Base-by-base conservation (phyloP, 1,140 invertebrate genomes). In the Brachystomella parvula region DNA sequence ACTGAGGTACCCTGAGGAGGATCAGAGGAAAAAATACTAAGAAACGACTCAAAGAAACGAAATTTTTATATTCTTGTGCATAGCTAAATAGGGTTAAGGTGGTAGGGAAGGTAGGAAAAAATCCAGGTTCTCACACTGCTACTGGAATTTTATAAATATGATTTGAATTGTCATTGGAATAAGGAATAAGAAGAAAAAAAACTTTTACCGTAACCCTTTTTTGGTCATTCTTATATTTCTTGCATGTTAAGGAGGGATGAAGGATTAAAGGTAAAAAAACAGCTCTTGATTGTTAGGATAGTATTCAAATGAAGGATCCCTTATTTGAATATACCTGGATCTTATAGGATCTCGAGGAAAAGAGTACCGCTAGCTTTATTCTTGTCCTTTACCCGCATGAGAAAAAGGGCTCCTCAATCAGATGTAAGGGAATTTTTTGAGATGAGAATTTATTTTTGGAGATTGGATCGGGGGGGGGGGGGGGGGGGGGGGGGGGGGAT, bases 271-370 rank as follows among this genome's bases (percentile, higher is more conserved):
- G 49, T 53, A 53, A 15, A 53, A 53, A 66, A 61, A 66, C 44
- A 66, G 53, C 31, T 30, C 31, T 30, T 60, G 57, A 49, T 39
- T 58, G 53, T 44, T 47, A 47, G 35, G 24, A 49, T 47, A 59
- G 57, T 57, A 66, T 66, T 57, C 49, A 66, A 58, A 66, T 66
- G 64, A 66, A 57, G 44, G 58, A 56, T 61, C 64, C 64, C 56
- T 65, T 65, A 65, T 65, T 65, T 44, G 12, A 59, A 65, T 21
- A 65, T 44, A 44, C 39, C 39, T 44, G 39, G 39, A 44, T 44
- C 39, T n/a, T n/a, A n/a, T n/a, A n/a, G n/a, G n/a, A n/a, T n/a
- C n/a, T n/a, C n/a, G n/a, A n/a, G n/a, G n/a, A n/a, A n/a, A n/a
- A n/a, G n/a, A n/a, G n/a, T n/a, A n/a, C n/a, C n/a, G n/a, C n/a